phyloP scores from a whole-genome alignment of 2,888 invertebrate genomes.

The Prosapia bicincta region DNA sequence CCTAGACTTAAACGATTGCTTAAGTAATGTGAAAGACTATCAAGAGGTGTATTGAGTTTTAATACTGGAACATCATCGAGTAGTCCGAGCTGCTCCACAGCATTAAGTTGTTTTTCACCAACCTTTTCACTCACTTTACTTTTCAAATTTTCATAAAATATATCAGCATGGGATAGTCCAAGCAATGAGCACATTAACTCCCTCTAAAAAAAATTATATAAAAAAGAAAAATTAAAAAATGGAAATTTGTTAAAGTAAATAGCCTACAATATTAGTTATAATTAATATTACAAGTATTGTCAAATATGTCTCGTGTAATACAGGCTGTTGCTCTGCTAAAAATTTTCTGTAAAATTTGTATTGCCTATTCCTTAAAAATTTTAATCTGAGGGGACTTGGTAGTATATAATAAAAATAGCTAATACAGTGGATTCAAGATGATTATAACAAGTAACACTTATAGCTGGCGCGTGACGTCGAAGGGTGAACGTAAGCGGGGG shows the following conservation, averaged over 20 bases:
- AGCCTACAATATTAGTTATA: no score
- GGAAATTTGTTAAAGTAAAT: background rate
- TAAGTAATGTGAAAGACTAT: constrained; percentile 88
- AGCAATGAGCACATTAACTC: constrained; percentile 81
- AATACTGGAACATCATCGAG: constrained; percentile 77
- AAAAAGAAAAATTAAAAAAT: constrained; percentile 18
- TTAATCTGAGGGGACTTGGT: no score
- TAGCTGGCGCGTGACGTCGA: no score
- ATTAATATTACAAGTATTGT: no score
- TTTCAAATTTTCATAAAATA: constrained; percentile 91
- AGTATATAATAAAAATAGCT: no score
- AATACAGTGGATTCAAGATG: no score
- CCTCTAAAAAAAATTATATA: constrained; percentile 53
- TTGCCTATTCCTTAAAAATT: no score
- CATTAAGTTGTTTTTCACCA: constrained; percentile 64
- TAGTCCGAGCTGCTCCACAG: constrained; percentile 82
- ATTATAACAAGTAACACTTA: no score
- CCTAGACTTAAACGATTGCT: constrained; percentile 76
- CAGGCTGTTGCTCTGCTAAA: no score
- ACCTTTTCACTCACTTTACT: constrained; percentile 77
- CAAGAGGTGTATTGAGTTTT: constrained; percentile 83
- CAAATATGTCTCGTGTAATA: no score
- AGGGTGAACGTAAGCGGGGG: no score
- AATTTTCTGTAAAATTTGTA: no score
- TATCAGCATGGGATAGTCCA: constrained; percentile 77